Percentiles rank a stretch among this genome's conserved stretches.
Evolutionary conservation across 2,113 vertebrate species (phyloP).

Genomic region (Rhinopomastus cyanomelas): DNA sequence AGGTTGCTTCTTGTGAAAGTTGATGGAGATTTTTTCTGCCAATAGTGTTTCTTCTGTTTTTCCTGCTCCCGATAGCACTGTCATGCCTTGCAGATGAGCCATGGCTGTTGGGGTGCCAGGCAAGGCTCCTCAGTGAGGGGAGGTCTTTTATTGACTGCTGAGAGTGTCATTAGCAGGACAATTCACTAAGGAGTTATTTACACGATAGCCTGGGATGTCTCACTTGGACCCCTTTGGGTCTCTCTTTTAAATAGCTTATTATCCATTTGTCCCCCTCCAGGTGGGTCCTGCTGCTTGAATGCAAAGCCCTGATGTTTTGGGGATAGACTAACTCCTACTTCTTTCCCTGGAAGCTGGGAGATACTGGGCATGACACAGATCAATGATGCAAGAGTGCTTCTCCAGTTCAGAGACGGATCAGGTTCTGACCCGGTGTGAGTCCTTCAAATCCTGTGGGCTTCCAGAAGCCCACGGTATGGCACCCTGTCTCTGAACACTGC

Average conservation of each 20-base stretch:
- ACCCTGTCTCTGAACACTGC: neutral
- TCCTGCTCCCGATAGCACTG: neutral
- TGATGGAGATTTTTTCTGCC: neutral
- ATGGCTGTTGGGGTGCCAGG: neutral
- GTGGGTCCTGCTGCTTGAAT: neutral
- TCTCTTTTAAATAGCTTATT: neutral
- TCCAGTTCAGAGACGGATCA: neutral
- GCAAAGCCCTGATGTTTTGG: neutral
- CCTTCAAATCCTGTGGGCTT: neutral
- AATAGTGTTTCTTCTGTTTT: neutral
- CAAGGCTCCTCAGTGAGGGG: neutral
- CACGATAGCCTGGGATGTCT: neutral
- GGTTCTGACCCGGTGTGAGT: neutral
- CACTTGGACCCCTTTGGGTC: neutral
- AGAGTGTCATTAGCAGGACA: slow-evolving; percentile 56
- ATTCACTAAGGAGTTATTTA: slow-evolving; percentile 54
- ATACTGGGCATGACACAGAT: neutral
- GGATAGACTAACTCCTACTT: neutral
- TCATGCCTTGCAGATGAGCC: neutral
- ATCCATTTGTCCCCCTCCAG: rapidly evolving
- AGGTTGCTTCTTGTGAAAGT: neutral
- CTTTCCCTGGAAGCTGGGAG: neutral
- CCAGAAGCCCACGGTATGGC: neutral
- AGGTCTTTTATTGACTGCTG: slow-evolving; percentile 49
- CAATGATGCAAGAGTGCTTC: neutral